phyloP scores from a whole-genome alignment of 2,113 vertebrate genomes.

The Megalops atlanticus region DNA sequence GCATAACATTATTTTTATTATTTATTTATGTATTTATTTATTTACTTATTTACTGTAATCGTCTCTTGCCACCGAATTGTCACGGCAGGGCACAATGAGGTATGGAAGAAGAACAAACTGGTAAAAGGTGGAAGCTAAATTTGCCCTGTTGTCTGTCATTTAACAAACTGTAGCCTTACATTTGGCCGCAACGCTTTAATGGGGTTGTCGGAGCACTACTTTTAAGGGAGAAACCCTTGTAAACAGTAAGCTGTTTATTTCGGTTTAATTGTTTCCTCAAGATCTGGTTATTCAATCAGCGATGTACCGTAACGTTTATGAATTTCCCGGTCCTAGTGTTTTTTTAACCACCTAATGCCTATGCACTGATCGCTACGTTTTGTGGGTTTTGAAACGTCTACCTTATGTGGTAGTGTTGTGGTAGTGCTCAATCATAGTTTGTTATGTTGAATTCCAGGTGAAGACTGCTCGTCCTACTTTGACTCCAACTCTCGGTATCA shows the following conservation, averaged over 20 bases:
- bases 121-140: too few relatives aligned
- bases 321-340: too few relatives aligned
- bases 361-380: background rate
- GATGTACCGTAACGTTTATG: background rate
- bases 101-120: too few relatives aligned
- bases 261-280: background rate
- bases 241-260: background rate
- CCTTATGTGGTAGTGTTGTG: background rate
- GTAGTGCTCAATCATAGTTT: background rate
- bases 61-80: background rate
- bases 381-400: background rate
- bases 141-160: background rate
- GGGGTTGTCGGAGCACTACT: background rate
- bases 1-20: background rate
- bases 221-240: background rate
- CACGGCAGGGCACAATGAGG: background rate
- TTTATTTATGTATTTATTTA: background rate
- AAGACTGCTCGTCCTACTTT: conserved; percentile 36
- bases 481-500: rapidly evolving
- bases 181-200: too few relatives aligned
- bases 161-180: background rate
- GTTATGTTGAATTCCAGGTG: conserved; percentile 32
- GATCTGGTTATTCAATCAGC: background rate
- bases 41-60: background rate
- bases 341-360: background rate